phyloP scores from a whole-genome alignment of 2,113 vertebrate species.

The Oryzias javanicus region DNA sequence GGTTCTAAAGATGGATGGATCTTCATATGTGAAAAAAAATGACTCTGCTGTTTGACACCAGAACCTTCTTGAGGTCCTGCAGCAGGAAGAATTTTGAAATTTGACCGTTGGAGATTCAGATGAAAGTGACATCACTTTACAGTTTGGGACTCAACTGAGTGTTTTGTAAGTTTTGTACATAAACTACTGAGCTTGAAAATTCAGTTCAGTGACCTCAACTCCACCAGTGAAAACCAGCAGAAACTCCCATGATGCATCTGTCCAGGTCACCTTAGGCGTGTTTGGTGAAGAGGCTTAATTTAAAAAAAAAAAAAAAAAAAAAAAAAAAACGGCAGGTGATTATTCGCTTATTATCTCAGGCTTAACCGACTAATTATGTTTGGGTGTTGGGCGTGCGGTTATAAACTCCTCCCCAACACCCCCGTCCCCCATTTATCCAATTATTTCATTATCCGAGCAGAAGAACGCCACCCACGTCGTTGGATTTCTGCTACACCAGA shows the following conservation, averaged over 20 bases:
- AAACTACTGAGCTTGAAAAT: too few relatives aligned
- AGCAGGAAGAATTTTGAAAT: too few relatives aligned
- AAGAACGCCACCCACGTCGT: constrained; percentile 32
- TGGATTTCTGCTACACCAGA: neutral
- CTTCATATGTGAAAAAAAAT: too few relatives aligned
- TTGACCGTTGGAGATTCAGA: too few relatives aligned
- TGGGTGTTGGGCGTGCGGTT: constrained; percentile 27
- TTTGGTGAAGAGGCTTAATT: constrained; percentile 31
- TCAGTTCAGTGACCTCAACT: too few relatives aligned
- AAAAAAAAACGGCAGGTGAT: constrained; percentile 43
- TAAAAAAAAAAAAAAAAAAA: constrained; percentile 1
- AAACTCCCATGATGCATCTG: constrained; percentile 48
- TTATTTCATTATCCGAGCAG: constrained; percentile 57
- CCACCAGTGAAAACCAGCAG: too few relatives aligned
- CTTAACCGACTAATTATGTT: constrained; percentile 42
- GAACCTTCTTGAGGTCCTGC: too few relatives aligned
- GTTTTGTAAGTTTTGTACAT: too few relatives aligned
- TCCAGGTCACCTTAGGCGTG: constrained; percentile 66
- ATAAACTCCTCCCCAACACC: constrained; percentile 28
- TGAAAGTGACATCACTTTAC: too few relatives aligned
- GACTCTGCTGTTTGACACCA: too few relatives aligned
- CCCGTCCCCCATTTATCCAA: constrained; percentile 43
- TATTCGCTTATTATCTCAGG: constrained; percentile 28
- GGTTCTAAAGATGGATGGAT: too few relatives aligned
- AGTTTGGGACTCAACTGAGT: too few relatives aligned